Base-by-base conservation (phyloP, 2,113 vertebrate genomes). In the Leptocoma aspasia region DNA sequence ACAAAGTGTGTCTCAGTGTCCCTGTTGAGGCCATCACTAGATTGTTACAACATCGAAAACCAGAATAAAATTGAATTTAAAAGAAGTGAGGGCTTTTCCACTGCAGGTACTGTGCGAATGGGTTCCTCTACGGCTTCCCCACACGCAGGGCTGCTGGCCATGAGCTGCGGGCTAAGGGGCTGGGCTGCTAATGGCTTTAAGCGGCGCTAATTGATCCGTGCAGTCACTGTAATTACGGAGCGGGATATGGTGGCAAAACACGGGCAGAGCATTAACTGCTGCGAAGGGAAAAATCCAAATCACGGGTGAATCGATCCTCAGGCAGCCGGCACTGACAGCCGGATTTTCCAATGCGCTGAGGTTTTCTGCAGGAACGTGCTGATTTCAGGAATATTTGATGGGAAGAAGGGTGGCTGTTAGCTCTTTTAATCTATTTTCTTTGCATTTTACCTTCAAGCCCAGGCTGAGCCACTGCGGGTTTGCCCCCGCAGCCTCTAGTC, bases 201-300 rank as follows among this genome's bases (percentile, higher is more conserved):
- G 75, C 39, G 28, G 79, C 71, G 90, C 80, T 86, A 92, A 92
- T 95, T 88, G 80, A 89, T 94, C 75, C 10, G 11, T 68, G 80
- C 76, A 64, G 71, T 54, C 80, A 50, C 61, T 71, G 71, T 89
- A 79, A 96, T 92, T 86, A 91, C 2, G 17, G 77, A 27, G n/a
- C 66, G 41, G 86, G 82, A 37, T 49, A 20, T 3, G n/a, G 76
- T 60, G 84, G 83, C 49, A 50, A 82, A 89, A 82, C 71, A 31
- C 85, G 3, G 59, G 63, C 85, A 56, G 69, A 26, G 49, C 54
- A 49, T 57, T 50, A 89, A 89, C 68, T 42, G 57, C 94, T 68
- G 71, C 12, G 7, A 63, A 78, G 82, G 71, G 71, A 82, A 63
- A 56, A 86, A 89, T 19, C 72, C 90, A 68, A 56, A 50, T 22